These are phyloP conservation scores for Heliconius aoede DNA, from an alignment of 2,888 invertebrate species.

Conservation along the genomic window DNA sequence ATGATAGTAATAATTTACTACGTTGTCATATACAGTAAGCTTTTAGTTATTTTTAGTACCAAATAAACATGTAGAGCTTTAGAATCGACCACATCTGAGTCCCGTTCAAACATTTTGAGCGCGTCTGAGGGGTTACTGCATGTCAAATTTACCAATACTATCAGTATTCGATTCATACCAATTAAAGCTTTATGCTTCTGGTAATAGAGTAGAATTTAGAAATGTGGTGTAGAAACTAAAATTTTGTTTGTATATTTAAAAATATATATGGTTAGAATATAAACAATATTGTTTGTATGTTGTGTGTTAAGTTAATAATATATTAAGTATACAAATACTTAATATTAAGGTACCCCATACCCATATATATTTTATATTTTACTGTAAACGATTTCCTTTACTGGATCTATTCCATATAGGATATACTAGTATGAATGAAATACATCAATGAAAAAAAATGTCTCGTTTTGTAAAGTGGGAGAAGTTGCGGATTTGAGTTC, in stretches of 20 bases:
- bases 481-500: not conserved
- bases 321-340: too few relatives aligned
- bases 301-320: too few relatives aligned
- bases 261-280: not conserved
- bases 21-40: not conserved
- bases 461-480: too few relatives aligned
- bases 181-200: not conserved
- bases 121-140: constrained; percentile 36
- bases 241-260: not conserved
- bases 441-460: too few relatives aligned
- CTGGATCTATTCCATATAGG: too few relatives aligned
- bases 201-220: constrained; percentile 9
- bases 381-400: too few relatives aligned
- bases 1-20: not conserved
- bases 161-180: not conserved
- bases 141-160: constrained; percentile 30
- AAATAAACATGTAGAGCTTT: constrained; percentile 21
- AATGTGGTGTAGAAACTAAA: not conserved
- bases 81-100: constrained; percentile 31
- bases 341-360: too few relatives aligned
- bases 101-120: constrained; percentile 38
- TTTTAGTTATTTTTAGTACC: not conserved
- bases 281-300: not conserved
- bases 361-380: too few relatives aligned
- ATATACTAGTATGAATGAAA: too few relatives aligned